Evolutionary conservation across 2,888 invertebrate genomes (phyloP), one percentile per base, ranked within the genome.

Genomic region (Ditula angustiorana): DNA sequence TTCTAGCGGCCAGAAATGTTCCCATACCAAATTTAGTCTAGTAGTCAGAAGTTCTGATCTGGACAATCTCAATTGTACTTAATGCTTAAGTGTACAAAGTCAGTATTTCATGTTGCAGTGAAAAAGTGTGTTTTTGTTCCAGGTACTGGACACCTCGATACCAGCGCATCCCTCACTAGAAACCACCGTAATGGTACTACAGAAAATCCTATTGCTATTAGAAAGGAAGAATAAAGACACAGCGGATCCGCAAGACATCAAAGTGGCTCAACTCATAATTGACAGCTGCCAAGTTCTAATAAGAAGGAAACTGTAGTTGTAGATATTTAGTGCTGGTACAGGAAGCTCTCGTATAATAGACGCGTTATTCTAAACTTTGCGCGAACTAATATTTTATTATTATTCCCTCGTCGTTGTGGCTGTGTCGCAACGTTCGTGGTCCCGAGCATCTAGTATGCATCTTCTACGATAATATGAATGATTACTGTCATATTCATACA

Each of bases 71-170:
- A 26, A 26, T 26, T 5, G 5, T 5, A 5, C 26, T 26, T 26
- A 3, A 26, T 26, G 26, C 26, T 26, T 3, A 26, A n/a, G 61
- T 55, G 33, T 61, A 10, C 30, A 13, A 16, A n/a, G n/a, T n/a
- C n/a, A n/a, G n/a, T n/a, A n/a, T 37, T 37, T 24, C 24, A 7
- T 30, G 21, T 44, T 11, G 23, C 16, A 41, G n/a, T 61, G 13
- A 8, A n/a, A 49, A 24, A 23, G 21, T 59, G 10, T 37, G 41
- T 58, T 44, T 52, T 57, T 66, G 46, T 84, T 82, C 5, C 82
- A 92, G 92, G 71, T 75, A 8, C 69, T 87, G 55, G 92, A 92
- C 69, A 74, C 83, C 1, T 87, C 91, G 0, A 86, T 92, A 67
- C 89, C 91, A n/a, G 86, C 88, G 2, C 78, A 87, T 60, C 85